A percentile compares a stretch with the other conserved stretches of the same genome.
phyloP scores from a whole-genome alignment of 1,140 invertebrate genomes.

The Ceratosolen fusciceps region DNA sequence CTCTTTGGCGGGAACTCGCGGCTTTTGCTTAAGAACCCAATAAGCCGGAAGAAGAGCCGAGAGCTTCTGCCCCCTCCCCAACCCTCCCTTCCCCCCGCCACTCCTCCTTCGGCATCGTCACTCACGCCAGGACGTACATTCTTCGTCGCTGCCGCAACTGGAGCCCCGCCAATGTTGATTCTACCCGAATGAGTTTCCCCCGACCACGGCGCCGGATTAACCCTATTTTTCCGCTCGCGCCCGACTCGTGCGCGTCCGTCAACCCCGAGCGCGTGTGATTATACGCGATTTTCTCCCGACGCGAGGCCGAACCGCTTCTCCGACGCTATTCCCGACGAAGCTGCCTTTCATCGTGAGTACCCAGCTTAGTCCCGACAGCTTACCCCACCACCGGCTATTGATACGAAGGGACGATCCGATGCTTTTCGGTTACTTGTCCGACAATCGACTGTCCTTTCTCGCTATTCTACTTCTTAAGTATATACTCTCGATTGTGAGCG shows the following conservation, averaged over 20 bases:
- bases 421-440: too few species aligned
- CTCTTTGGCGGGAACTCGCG: neutral
- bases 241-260: neutral
- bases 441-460: neutral
- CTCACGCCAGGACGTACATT: too few species aligned
- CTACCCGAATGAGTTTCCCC: conserved; percentile 36
- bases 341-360: conserved; percentile 18
- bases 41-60: conserved; percentile 36
- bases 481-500: too few species aligned
- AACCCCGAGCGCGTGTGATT: neutral
- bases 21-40: neutral
- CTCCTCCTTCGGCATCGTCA: too few species aligned
- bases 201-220: conserved; percentile 32
- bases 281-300: neutral
- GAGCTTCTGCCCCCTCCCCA: neutral
- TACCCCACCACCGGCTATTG: too few species aligned
- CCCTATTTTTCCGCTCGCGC: conserved; percentile 33
- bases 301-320: neutral
- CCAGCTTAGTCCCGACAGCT: neutral
- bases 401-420: too few species aligned
- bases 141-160: conserved; percentile 52
- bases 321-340: neutral
- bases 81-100: conserved; percentile 19
- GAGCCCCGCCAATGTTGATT: conserved; percentile 24
- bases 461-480: too few species aligned